Conservation (phyloP, 2,113 vertebrate genomes). For the Pomatostomus ruficeps region DNA sequence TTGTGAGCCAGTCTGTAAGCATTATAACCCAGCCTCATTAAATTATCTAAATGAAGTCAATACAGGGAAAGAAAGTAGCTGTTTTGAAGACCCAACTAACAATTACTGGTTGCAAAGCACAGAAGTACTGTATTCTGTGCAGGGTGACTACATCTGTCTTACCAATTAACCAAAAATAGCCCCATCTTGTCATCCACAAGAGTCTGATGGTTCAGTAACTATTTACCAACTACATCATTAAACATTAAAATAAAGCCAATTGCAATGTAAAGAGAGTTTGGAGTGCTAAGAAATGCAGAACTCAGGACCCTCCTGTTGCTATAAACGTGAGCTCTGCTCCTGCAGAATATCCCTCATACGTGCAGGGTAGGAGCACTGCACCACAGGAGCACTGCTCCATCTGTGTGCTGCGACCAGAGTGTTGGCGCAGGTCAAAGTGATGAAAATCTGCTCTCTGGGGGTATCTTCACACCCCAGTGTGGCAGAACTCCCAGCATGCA, state of each 20-base stretch:
- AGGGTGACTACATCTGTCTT: neutral
- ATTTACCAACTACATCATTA: neutral
- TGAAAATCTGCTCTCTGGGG: neutral
- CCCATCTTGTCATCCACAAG: neutral
- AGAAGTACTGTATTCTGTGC: neutral
- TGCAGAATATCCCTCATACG: neutral
- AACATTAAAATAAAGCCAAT: neutral
- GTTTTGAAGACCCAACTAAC: neutral
- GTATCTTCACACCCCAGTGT: neutral
- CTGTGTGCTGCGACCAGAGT: neutral
- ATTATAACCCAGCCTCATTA: neutral
- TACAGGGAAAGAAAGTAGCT: neutral
- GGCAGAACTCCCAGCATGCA: neutral
- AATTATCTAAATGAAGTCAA: neutral
- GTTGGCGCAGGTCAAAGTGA: neutral
- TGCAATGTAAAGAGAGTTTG: neutral
- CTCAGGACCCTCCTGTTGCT: neutral
- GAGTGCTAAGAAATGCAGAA: neutral
- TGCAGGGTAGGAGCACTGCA: neutral
- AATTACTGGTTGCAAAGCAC: neutral
- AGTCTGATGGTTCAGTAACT: neutral
- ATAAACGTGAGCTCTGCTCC: neutral
- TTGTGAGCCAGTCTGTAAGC: neutral
- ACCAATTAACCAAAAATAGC: neutral
- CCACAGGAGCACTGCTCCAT: neutral